These are phyloP conservation scores for Tetramorium parvispinum DNA, from an alignment of 1,140 invertebrate species.

Conservation along the genomic window DNA sequence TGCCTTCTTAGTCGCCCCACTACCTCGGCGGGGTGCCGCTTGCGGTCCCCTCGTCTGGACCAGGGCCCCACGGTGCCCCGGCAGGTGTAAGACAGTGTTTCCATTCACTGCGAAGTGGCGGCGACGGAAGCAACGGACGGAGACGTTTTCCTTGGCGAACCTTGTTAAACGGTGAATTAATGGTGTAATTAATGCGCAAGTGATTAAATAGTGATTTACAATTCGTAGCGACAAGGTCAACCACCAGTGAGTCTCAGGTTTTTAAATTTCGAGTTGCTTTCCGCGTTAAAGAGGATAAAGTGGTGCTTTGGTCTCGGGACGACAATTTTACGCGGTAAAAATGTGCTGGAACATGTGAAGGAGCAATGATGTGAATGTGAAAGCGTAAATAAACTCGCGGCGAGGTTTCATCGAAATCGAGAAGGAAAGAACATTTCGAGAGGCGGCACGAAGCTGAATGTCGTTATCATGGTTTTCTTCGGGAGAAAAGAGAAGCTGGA, in stretches of 20 bases:
- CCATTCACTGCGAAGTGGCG: constrained; percentile 66
- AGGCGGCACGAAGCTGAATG: constrained; percentile 14
- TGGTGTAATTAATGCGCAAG: not conserved
- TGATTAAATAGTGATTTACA: not conserved
- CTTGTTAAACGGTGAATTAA: not conserved
- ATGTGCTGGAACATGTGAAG: not conserved
- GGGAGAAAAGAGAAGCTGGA: constrained; percentile 82
- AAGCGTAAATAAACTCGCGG: constrained; percentile 14
- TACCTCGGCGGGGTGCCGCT: constrained; percentile 65
- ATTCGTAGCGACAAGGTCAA: not conserved
- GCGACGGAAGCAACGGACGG: not conserved
- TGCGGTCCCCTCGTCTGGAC: constrained; percentile 44
- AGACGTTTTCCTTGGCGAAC: not conserved
- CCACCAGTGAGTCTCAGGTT: not conserved
- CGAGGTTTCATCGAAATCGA: not conserved
- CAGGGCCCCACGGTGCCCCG: constrained; percentile 41
- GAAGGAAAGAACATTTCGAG: not conserved
- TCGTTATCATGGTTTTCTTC: constrained; percentile 81
- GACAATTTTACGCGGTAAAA: not conserved
- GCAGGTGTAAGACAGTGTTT: constrained; percentile 70
- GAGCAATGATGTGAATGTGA: constrained; percentile 22
- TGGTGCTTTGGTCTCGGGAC: not conserved
- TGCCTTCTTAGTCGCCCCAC: constrained; percentile 47
- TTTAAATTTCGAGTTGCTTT: not conserved
- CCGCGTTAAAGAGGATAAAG: not conserved